Evolutionary conservation across 2,113 vertebrate species (phyloP).

Genomic region (Otocyon megalotis): DNA sequence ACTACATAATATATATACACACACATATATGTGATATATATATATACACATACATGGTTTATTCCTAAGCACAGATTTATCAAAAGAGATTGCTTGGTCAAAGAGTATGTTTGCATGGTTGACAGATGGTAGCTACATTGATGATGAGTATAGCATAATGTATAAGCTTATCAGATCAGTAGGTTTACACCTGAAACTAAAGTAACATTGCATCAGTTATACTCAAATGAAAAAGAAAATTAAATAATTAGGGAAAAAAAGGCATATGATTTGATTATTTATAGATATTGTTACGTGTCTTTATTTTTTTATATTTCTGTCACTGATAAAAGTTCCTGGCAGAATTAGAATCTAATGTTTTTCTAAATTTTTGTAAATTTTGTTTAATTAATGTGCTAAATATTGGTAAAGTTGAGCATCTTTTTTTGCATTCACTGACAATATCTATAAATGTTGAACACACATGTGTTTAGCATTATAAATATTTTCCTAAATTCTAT

Average conservation of each 20-base stretch:
- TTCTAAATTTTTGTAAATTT: background rate
- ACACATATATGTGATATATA: no score
- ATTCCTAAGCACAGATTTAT: background rate
- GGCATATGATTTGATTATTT: background rate
- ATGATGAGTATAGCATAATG: no score
- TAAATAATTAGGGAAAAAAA: no score
- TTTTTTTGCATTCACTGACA: background rate
- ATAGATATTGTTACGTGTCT: background rate
- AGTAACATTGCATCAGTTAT: no score
- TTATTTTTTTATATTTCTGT: background rate
- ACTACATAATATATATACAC: no score
- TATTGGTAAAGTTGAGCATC: background rate
- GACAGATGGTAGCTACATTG: no score
- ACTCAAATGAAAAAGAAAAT: no score
- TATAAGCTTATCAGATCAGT: no score
- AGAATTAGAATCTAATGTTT: background rate
- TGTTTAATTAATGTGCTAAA: background rate
- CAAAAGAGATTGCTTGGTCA: background rate
- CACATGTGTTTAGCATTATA: background rate
- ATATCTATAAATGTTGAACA: background rate
- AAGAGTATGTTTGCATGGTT: background rate
- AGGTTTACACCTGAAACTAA: no score
- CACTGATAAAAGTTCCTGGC: background rate
- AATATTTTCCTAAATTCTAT: background rate
- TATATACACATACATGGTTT: background rate